Conservation (phyloP, 2,888 invertebrate species). For the Polydrusus cervinus region DNA sequence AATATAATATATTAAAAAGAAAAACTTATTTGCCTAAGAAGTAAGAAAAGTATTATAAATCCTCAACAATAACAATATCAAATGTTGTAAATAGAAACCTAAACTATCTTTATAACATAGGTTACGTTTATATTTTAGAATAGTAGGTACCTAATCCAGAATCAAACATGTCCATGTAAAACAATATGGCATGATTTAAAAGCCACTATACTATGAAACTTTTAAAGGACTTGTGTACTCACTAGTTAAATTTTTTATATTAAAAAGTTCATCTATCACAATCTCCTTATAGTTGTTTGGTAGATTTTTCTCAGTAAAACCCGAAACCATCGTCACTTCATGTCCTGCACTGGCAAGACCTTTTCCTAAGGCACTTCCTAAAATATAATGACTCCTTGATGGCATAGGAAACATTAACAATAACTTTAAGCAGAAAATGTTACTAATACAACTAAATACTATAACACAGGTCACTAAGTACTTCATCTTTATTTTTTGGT, state of each 20-base stretch:
- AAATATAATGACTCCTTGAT: constrained; percentile 48
- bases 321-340: constrained; percentile 61
- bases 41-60: too few relatives aligned
- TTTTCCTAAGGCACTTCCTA: constrained; percentile 59
- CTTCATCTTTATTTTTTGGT: neutral
- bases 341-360: constrained; percentile 60
- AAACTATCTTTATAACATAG: too few relatives aligned
- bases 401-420: constrained; percentile 38
- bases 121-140: too few relatives aligned
- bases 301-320: constrained; percentile 57
- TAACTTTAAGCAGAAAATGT: constrained; percentile 53
- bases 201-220: too few relatives aligned
- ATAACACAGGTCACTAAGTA: neutral
- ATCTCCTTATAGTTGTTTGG: constrained; percentile 54
- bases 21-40: too few relatives aligned
- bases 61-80: too few relatives aligned
- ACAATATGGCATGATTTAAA: too few relatives aligned
- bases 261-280: constrained; percentile 27
- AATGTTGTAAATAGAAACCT: too few relatives aligned
- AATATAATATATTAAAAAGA: too few relatives aligned
- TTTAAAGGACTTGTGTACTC: too few relatives aligned
- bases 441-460: neutral
- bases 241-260: neutral
- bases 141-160: too few relatives aligned
- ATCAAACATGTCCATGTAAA: too few relatives aligned